Evolutionary conservation across 2,888 invertebrate species (phyloP), one percentile per base, ranked within the genome.

Genomic region (Protonemura montana): DNA sequence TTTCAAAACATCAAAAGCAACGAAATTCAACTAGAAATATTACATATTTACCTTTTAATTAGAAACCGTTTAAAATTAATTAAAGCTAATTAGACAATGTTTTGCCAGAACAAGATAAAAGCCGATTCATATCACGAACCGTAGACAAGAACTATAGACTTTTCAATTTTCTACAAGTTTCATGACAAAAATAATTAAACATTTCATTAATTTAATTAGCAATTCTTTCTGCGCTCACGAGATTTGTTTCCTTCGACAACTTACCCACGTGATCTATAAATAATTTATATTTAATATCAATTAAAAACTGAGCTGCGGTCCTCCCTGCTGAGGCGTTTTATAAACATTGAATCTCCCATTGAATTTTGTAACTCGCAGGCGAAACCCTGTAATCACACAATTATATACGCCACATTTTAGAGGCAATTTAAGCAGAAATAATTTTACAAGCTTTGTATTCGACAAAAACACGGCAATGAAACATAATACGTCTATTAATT

Each of bases 81-180:
- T 3, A 21, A 59, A 59, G 16, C 2, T 21, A 13, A 59, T 59
- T 59, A 59, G 21, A 59, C 21, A 10, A 1, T 59, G 7, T 59
- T 35, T 35, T 3, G 35, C 10, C 10, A 35, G 3, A 6, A 35
- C 35, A 21, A 59, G 59, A 59, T 59, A 59, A 59, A 59, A 59
- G 21, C 59, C 59, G 21, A 59, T 59, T 59, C 7, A 2, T 59
- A 59, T 59, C 59, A 59, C 59, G 59, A 21, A 59, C 16, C 59
- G 59, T 59, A 3, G 21, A 59, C 59, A 59, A 13, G 2, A 59
- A 59, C 59, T n/a, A 59, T 21, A 59, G 1, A 59, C 59, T 59
- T 59, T 59, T 59, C 59, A 59, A 59, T 59, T 59, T 59, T 59
- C 59, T 59, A 59, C 59, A 59, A 59, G 59, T 59, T 59, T 59